phyloP scores from a whole-genome alignment of 1,140 invertebrate genomes.

The Campodea augens region DNA sequence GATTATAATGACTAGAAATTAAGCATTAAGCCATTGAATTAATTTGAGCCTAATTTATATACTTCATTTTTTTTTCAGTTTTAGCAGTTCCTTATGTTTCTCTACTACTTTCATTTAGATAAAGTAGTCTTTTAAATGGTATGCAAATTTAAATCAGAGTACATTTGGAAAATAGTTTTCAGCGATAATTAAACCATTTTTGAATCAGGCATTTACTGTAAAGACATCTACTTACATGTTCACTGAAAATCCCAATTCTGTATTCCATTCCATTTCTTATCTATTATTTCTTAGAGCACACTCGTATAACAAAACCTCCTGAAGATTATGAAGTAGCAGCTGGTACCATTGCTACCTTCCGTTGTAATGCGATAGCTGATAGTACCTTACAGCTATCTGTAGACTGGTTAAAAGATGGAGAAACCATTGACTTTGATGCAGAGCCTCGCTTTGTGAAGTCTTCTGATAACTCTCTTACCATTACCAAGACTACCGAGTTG shows the following conservation, averaged over 20 bases:
- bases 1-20: too few species aligned
- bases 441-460: slow-evolving; percentile 62
- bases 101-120: too few species aligned
- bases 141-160: too few species aligned
- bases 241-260: neutral
- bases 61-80: too few species aligned
- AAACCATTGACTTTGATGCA: slow-evolving; percentile 67
- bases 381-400: slow-evolving; percentile 56
- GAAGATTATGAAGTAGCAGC: slow-evolving; percentile 80
- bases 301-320: slow-evolving; percentile 63
- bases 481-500: slow-evolving; percentile 79
- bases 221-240: neutral
- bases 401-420: slow-evolving; percentile 68
- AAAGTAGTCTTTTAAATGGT: too few species aligned
- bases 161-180: too few species aligned
- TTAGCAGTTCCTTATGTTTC: too few species aligned
- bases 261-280: slow-evolving; percentile 6
- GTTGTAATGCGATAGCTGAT: slow-evolving; percentile 79
- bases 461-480: slow-evolving; percentile 80
- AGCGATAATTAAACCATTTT: too few species aligned
- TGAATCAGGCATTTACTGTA: too few species aligned
- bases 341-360: slow-evolving; percentile 71
- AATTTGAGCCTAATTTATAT: too few species aligned
- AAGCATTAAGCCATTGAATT: too few species aligned
- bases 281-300: slow-evolving; percentile 37